phyloP scores from a whole-genome alignment of 2,888 invertebrate species.

The Charanyca ferruginea region DNA sequence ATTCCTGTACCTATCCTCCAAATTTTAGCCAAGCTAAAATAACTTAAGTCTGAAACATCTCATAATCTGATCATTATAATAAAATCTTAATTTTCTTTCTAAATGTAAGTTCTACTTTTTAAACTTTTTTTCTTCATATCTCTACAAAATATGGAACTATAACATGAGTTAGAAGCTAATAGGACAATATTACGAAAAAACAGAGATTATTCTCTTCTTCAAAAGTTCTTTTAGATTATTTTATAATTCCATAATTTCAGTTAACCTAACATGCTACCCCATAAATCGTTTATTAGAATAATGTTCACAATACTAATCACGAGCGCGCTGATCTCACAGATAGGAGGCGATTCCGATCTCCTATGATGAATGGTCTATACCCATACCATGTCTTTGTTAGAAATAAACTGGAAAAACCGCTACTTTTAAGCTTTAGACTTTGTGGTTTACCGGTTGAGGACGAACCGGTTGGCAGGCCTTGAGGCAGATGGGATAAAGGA shows the following conservation, averaged over 20 bases:
- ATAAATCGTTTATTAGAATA: conserved; percentile 83
- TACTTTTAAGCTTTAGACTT: conserved; percentile 46
- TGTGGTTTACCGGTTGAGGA: conserved; percentile 43
- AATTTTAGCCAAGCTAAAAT: too few species aligned
- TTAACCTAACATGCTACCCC: conserved; percentile 65
- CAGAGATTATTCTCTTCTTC: background rate
- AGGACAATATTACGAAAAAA: too few species aligned
- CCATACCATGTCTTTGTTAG: conserved; percentile 82
- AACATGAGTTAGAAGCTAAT: too few species aligned
- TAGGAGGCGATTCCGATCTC: conserved; percentile 79
- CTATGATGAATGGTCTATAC: conserved; percentile 79
- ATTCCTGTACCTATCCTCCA: too few species aligned
- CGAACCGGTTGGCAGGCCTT: conserved; percentile 17
- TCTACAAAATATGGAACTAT: too few species aligned
- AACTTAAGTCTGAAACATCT: too few species aligned
- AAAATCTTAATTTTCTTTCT: too few species aligned
- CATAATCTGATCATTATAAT: too few species aligned
- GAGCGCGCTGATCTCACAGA: conserved; percentile 71
- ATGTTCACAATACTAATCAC: conserved; percentile 83
- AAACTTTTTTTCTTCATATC: too few species aligned
- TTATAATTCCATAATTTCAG: background rate
- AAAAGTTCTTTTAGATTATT: background rate
- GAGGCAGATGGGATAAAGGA: background rate
- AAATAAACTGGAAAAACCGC: conserved; percentile 56
- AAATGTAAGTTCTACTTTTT: too few species aligned